Base-by-base conservation (phyloP, 2,113 vertebrate genomes). In the Calyptomena viridis region DNA sequence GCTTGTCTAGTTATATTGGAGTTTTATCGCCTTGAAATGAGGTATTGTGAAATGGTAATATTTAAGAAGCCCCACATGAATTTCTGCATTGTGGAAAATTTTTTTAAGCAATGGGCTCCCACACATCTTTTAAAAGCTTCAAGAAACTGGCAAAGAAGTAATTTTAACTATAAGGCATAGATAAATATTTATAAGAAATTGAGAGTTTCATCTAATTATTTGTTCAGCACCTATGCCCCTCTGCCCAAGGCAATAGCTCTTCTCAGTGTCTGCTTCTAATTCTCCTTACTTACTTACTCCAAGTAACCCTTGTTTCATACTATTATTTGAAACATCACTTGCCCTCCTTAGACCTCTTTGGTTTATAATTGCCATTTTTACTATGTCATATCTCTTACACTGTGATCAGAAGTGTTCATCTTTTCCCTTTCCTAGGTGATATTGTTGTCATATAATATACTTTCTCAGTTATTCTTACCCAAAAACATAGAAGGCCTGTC, bases 371-470 rank as follows among this genome's bases (percentile, higher is more conserved):
- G 78, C 91, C 63, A 33, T 55, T 96, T 85, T 35, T 53, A 77
- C 20, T 0, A 53, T 78, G 52, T 84, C 59, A 6, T 47, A 7
- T 85, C 63, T n/a, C 84, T 39, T 59, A 49, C n/a, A 13, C 52
- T 49, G 58, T 64, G 59, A 92, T 93, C 92, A 92, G 80, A 87
- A 31, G 53, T 85, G 58, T 83, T 58, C 79, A 73, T 93, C 89
- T 95, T 83, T 27, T 75, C 33, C 44, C 81, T 88, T 92, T 87
- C 84, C 74, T 90, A 90, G 97, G 71, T 79, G 85, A 79, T 68
- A 78, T 42, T 91, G 90, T 77, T 84, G 66, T 52, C 83, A 53
- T 73, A 89, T 74, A 92, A 93, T 96, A 96, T 95, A 85, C 87
- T 90, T 94, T 28, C 66, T 73, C 80, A 20, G 83, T 84, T 90